Conservation (phyloP, 2,888 invertebrate genomes). For the Drosophila planitibia region DNA sequence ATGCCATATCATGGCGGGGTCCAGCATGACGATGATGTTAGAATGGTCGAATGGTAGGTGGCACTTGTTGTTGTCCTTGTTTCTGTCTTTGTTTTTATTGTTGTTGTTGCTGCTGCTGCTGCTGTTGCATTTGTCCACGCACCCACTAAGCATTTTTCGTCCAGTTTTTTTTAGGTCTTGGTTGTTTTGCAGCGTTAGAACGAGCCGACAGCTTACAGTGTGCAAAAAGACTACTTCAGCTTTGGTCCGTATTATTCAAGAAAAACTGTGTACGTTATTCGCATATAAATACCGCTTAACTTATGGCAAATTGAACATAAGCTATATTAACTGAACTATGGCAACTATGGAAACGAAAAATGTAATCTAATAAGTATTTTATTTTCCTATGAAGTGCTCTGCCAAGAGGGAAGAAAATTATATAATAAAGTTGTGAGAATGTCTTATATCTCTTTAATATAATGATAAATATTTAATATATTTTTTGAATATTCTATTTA, state of each 20-base stretch:
- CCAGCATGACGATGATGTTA: conserved; percentile 49
- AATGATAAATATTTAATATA: not conserved
- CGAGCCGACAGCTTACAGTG: conserved; percentile 32
- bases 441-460: not conserved
- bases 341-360: no score
- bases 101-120: conserved; percentile 14
- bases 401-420: not conserved
- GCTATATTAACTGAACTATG: not conserved
- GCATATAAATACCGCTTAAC: not conserved
- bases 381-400: not conserved
- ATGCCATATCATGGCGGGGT: conserved; percentile 69
- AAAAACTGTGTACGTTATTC: not conserved
- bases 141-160: conserved; percentile 64
- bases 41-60: conserved; percentile 39
- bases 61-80: conserved; percentile 34
- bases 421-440: not conserved
- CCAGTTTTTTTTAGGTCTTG: conserved; percentile 26
- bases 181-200: conserved; percentile 17
- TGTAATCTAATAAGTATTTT: not conserved
- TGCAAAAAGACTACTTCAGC: not conserved
- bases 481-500: not conserved
- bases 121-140: conserved; percentile 62
- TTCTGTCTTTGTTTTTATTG: conserved; percentile 5
- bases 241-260: not conserved
- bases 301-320: not conserved